A percentile compares a stretch with the other conserved stretches of the same genome.
Evolutionary conservation across 2,113 vertebrate genomes (phyloP).

Genomic region (Tragelaphus buxtoni): DNA sequence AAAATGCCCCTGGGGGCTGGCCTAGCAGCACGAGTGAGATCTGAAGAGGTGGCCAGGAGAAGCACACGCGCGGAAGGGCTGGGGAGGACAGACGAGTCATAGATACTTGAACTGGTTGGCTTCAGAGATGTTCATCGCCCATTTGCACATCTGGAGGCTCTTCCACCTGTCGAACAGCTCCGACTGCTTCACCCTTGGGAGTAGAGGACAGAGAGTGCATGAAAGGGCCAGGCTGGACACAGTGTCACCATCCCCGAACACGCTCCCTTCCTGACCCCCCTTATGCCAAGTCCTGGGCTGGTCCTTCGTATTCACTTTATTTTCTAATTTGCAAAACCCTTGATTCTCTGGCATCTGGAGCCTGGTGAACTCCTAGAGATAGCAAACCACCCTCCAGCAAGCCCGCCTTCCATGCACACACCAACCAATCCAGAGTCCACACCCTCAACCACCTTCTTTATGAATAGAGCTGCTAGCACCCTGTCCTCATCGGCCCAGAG

Average conservation of each 20-base stretch:
- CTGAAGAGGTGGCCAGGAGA: neutral
- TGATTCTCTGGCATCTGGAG: neutral
- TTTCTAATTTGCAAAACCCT: neutral
- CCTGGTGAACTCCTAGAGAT: neutral
- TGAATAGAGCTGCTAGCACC: neutral
- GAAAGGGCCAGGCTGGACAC: neutral
- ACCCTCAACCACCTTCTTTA: neutral
- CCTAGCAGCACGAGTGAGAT: fast-evolving
- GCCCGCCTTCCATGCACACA: neutral
- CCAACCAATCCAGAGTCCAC: neutral
- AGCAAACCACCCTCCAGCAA: neutral
- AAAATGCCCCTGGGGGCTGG: neutral
- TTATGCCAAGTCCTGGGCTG: fast-evolving
- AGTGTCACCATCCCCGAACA: neutral
- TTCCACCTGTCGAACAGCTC: slow-evolving; percentile 97
- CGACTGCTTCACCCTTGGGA: slow-evolving; percentile 93
- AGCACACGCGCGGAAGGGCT: neutral
- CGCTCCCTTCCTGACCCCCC: neutral
- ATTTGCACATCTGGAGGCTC: slow-evolving; percentile 94
- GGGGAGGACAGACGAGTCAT: neutral
- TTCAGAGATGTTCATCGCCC: slow-evolving; percentile 93
- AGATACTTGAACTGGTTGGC: slow-evolving; percentile 94
- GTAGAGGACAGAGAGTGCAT: neutral
- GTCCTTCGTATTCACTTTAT: neutral
- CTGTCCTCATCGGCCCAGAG: neutral